Evolutionary conservation across 2,113 vertebrate genomes (phyloP), one percentile per base, ranked within the genome.

Genomic region (Centropus bengalensis): DNA sequence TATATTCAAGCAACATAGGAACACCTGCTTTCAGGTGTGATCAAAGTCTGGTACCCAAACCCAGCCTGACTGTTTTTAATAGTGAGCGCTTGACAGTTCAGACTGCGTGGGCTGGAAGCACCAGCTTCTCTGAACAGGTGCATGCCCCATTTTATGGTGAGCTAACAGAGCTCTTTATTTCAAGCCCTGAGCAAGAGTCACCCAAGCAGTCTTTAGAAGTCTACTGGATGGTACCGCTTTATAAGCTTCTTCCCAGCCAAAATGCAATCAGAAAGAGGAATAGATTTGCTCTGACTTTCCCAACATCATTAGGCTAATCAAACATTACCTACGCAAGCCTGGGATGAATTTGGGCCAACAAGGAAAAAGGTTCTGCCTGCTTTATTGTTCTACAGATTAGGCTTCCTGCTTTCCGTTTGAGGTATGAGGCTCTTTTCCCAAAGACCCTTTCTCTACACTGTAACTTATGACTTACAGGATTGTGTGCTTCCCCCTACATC

Each of bases 371-470:
- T 33, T 92, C 88, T 5, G 91, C 86, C 95, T 92, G 92, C 80
- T 74, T 96, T 68, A 96, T 96, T 96, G 96, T 96, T 96, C 91
- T 96, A 3, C 95, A 96, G 92, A 96, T 96, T 96, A 92, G 88
- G 96, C 77, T 96, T 96, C 96, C 96, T 96, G 94, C 96, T 94
- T 90, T 83, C 62, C 33, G 5, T 93, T 36, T 81, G 83, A 94
- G 83, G 76, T 75, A 74, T 30, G 82, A 96, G 47, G 63, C 73
- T 6, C 75, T n/a, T 95, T 95, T 95, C 88, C 94, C 94, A 88
- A 88, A 93, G 88, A 55, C 88, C 56, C 86, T 86, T 82, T 95
- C 77, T 78, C 86, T 95, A 75, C 38, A 75, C 91, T 60, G 6
- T 28, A 85, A 60, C 38, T 85, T 89, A 11, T 80, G 67, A 70